phyloP scores from a whole-genome alignment of 2,113 vertebrate species.

The Jacana jacana region DNA sequence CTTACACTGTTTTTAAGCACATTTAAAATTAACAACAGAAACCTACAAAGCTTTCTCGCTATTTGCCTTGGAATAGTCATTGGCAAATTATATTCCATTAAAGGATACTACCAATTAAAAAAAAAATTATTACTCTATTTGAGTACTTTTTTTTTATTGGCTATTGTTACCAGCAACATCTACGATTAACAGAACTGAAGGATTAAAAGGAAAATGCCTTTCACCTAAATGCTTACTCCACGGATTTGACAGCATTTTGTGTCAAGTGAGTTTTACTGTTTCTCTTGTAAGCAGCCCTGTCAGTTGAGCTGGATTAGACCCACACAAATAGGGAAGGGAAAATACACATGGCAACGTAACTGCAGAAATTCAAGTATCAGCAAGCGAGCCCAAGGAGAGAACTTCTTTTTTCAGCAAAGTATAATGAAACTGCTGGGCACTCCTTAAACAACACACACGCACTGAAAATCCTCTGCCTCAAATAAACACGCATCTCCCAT shows the following conservation, averaged over 20 bases:
- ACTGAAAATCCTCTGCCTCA: slow-evolving; percentile 23
- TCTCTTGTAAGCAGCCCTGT: background rate
- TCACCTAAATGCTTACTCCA: background rate
- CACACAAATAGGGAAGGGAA: background rate
- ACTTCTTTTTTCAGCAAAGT: background rate
- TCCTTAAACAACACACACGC: background rate
- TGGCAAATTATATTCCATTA: background rate
- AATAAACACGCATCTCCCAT: slow-evolving; percentile 36
- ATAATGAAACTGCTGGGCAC: slow-evolving; percentile 21
- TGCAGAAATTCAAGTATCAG: slow-evolving; percentile 28
- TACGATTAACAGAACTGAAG: background rate
- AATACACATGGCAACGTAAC: background rate
- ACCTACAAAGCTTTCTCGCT: background rate
- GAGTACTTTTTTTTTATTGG: background rate
- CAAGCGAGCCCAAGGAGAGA: background rate
- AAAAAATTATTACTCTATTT: background rate
- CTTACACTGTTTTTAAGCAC: background rate
- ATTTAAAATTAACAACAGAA: background rate
- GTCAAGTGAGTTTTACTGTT: slow-evolving; percentile 2
- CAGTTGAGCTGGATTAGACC: background rate
- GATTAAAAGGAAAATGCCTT: background rate
- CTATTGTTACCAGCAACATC: background rate
- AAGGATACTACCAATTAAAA: background rate
- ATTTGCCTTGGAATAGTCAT: background rate
- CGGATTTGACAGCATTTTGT: background rate